Base-by-base conservation (phyloP, 2,113 vertebrate species). In the Chloroceryle aenea region DNA sequence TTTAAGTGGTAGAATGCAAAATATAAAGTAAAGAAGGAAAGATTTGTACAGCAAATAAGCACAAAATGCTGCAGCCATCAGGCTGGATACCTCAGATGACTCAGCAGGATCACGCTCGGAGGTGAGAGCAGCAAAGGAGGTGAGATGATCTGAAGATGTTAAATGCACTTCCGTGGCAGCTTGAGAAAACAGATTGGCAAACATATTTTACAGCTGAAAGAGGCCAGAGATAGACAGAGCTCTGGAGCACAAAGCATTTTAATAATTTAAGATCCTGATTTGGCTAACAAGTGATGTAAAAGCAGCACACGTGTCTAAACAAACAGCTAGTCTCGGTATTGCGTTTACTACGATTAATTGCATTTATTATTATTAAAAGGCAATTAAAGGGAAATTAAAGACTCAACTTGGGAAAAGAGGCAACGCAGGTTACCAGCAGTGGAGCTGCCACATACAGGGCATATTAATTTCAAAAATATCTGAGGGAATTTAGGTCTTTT, bases 221-320 rank as follows among this genome's bases (percentile, higher is more conserved):
- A 82, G 32, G 14, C 23, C 48, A 89, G 56, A 75, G 20, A 82
- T 15, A 19, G 9, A 23, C 5, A 62, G 47, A 84, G 3, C 6
- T 71, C 25, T 91, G 30, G 19, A 74, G 61, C 58, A 90, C 62
- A 55, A 92, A 73, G 2, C 2, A 48, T 73, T 85, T 83, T 64
- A 77, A 71, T 77, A 6, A 34, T 66, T 56, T 56, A 34, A 68
- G 29, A 47, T 21, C 85, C 7, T 59, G 32, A 67, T 47, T 61
- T 52, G 13, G 15, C 56, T 82, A 80, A 62, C 11, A 42, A 75
- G 26, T 68, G 36, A 40, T 34, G 36, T 53, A 47, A 50, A 32
- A 80, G 10, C 12, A 62, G 9, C 0, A 0, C 15, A 38, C 0
- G 0, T 50, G 21, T 73, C 26, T 74, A 55, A 69, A 81, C 30